A percentile compares a stretch with the other conserved stretches of the same genome.
These are phyloP conservation scores for Balaenoptera acutorostrata DNA, from an alignment of 2,113 vertebrate species.

Conservation along the genomic window DNA sequence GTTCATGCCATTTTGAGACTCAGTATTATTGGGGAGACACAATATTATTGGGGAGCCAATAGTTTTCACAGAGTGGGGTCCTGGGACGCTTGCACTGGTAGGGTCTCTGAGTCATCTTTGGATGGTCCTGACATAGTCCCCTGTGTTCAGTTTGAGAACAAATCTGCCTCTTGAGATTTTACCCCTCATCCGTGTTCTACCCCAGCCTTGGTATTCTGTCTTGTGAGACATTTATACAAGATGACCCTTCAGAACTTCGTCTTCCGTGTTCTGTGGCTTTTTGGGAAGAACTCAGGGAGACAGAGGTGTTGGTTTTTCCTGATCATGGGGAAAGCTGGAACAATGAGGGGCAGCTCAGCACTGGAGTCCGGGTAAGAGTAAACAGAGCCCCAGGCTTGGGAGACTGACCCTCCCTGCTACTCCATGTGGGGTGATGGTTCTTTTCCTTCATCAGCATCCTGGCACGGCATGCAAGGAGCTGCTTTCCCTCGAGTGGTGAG, in stretches of 20 bases:
- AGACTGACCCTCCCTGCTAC: not conserved
- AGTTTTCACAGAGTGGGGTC: not conserved
- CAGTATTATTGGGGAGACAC: fast-evolving
- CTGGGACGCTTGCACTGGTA: fast-evolving
- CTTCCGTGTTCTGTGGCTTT: not conserved
- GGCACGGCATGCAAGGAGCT: not conserved
- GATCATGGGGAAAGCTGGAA: not conserved
- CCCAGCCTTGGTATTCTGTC: not conserved
- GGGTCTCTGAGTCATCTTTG: not conserved
- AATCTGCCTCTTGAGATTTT: not conserved
- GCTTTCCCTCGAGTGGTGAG: not conserved
- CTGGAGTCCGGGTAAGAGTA: not conserved
- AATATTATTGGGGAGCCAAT: not conserved
- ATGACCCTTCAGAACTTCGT: fast-evolving
- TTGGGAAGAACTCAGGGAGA: not conserved
- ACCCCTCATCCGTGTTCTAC: fast-evolving
- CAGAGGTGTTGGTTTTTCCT: fast-evolving
- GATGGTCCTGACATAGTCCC: not conserved
- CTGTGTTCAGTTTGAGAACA: not conserved
- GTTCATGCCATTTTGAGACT: not conserved
- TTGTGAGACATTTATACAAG: not conserved
- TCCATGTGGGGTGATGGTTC: not conserved
- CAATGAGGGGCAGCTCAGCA: not conserved
- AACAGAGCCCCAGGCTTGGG: fast-evolving
- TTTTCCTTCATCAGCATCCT: not conserved